A percentile compares a stretch with the other conserved stretches of the same genome.
phyloP scores from a whole-genome alignment of 2,888 invertebrate genomes.

The Nymphalis urticae region DNA sequence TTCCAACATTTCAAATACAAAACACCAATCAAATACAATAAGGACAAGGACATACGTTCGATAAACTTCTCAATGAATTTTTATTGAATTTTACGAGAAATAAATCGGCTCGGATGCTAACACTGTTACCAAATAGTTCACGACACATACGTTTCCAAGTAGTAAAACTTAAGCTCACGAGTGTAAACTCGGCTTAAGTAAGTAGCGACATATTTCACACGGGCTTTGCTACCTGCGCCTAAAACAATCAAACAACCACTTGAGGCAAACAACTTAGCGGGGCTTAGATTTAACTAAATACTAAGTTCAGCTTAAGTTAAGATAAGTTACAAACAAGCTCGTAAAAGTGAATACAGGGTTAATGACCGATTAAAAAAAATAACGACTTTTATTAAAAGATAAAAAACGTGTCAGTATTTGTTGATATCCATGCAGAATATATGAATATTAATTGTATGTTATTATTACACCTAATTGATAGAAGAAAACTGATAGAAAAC shows the following conservation, averaged over 20 bases:
- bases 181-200: conserved; percentile 74
- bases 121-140: conserved; percentile 1
- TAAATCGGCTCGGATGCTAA: not conserved
- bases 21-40: too few species aligned
- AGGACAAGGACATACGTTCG: too few species aligned
- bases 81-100: not conserved
- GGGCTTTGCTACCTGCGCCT: conserved; percentile 75
- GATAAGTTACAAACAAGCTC: conserved; percentile 58
- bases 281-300: conserved; percentile 76
- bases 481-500: too few species aligned
- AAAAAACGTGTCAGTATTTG: too few species aligned
- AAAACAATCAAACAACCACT: conserved; percentile 78
- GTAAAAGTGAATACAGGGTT: not conserved
- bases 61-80: not conserved
- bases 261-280: conserved; percentile 48
- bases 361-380: not conserved
- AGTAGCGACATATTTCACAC: conserved; percentile 77
- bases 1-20: too few species aligned
- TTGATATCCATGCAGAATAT: too few species aligned
- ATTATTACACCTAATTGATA: too few species aligned
- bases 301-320: conserved; percentile 72
- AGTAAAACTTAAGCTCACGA: conserved; percentile 63
- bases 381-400: not conserved
- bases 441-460: too few species aligned
- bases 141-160: conserved; percentile 49